A percentile compares a stretch with the other conserved stretches of the same genome.
These are phyloP conservation scores for Eupithecia inturbata DNA, from an alignment of 2,888 invertebrate species.

Conservation along the genomic window DNA sequence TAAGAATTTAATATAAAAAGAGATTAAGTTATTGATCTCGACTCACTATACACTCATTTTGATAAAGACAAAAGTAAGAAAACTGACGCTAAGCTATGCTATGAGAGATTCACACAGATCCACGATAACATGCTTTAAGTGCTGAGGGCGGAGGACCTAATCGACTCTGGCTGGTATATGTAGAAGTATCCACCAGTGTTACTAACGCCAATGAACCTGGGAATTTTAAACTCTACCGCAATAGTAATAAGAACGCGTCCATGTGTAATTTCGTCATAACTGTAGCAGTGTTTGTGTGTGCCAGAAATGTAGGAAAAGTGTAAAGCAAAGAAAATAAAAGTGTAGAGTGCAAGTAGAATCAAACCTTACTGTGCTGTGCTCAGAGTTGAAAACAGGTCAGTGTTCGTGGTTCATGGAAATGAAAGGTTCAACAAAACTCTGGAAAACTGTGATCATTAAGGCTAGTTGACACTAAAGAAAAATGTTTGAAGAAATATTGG, in stretches of 20 bases:
- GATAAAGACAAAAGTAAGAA: slow-evolving; percentile 18
- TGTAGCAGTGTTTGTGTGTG: slow-evolving; percentile 66
- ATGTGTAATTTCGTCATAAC: slow-evolving; percentile 58
- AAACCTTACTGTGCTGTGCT: slow-evolving; percentile 81
- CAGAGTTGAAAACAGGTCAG: slow-evolving; percentile 71
- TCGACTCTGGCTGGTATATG: slow-evolving; percentile 80
- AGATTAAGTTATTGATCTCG: slow-evolving; percentile 1
- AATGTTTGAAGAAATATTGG: background rate
- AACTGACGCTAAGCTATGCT: slow-evolving; percentile 37
- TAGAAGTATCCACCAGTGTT: slow-evolving; percentile 83
- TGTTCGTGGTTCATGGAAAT: slow-evolving; percentile 68
- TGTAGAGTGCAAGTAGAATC: slow-evolving; percentile 77
- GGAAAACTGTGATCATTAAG: slow-evolving; percentile 29
- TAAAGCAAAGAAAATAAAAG: slow-evolving; percentile 67
- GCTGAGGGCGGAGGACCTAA: slow-evolving; percentile 67
- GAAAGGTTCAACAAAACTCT: slow-evolving; percentile 50
- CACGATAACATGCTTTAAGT: slow-evolving; percentile 68
- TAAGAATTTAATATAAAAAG: background rate
- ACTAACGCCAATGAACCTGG: slow-evolving; percentile 61
- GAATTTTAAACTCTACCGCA: slow-evolving; percentile 49
- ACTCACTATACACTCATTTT: slow-evolving; percentile 33
- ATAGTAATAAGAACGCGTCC: slow-evolving; percentile 42
- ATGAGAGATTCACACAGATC: slow-evolving; percentile 60
- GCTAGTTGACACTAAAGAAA: slow-evolving; percentile 5
- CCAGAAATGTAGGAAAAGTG: slow-evolving; percentile 69